Base-by-base conservation (phyloP, 2,113 vertebrate genomes). In the Phainopepla nitens region DNA sequence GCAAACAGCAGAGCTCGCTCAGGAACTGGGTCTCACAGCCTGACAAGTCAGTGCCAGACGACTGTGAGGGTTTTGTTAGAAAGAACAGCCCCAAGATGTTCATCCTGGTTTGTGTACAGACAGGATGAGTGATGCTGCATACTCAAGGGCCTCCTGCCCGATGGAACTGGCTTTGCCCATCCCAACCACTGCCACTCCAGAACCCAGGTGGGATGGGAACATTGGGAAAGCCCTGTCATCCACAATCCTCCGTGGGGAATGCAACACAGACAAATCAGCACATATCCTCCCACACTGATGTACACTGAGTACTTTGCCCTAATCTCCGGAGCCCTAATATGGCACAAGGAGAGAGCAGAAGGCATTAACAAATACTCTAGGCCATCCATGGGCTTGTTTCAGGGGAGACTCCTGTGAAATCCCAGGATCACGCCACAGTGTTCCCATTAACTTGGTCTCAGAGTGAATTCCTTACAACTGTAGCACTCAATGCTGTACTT, bases 201-300 rank as follows among this genome's bases (percentile, higher is more conserved):
- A 73, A 41, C 1, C 31, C 21, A 8, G 9, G 9, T 14, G 5
- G 44, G 39, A 57, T 0, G 0, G 27, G 31, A 75, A 61, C 8
- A 1, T 1, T 35, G 23, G 44, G 47, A 71, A 44, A 47, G n/a
- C 15, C 35, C 15, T 6, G 14, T 44, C 7, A 36, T 60, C 25
- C 25, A 21, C 42, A 33, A 22, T 15, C 22, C 22, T 60, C 45
- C 42, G 35, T 0, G 6, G 14, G 21, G 17, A 71, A 49, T 0
- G 2, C 21, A 57, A 33, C 19, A 33, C 22, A 31, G 53, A 23
- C 21, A 62, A 49, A 58, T 18, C 19, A 27, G 20, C 14, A n/a
- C 1, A 0, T 6, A 17, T 11, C 45, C 23, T 65, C 41, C 58
- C 31, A 47, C 2, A 11, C 8, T 22, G 7, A 22, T 0, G 0